Evolutionary conservation across 37 sponge, comb jelly and placozoan genomes (phyloP), one percentile per base, ranked within the genome.

Genomic region (Geodia barretti): DNA sequence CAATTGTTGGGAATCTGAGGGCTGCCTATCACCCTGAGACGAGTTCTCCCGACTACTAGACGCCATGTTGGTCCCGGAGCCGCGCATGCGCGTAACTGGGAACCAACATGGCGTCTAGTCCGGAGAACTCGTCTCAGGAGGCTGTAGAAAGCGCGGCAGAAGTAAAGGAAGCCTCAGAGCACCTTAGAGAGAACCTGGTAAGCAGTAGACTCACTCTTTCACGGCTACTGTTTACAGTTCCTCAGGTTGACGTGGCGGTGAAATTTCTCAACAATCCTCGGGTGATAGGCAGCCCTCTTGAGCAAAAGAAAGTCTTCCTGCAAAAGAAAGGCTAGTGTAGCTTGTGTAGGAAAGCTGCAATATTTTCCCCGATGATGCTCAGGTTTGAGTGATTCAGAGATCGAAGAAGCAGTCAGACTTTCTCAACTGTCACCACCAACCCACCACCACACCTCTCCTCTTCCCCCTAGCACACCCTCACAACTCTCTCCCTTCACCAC

Each of bases 351-450:
- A 30, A 58, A 24, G 59, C 29, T 7, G 19, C 36, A 14, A 58
- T 4, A 41, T 4, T 25, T 41, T 21, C 7, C 47, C 29, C 47
- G 43, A 25, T 5, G 0, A 43, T 65, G 1, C 42, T 2, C 31
- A 91, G 91, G 91, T 73, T 59, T 91, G 40, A 86, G 60, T 58
- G 83, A 85, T 38, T 86, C 65, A 21, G 87, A 91, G 41, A 77
- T 86, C 25, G 69, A 77, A 1, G 23, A 43, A 39, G 91, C 87
- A 2, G 47, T 91, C 19, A 31, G 60, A 29, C 47, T 74, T 20
- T 80, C 83, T 2, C 39, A 39, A n/a, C 36, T 54, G 60, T 19
- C 38, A 39, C 28, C 39, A 21, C 21, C 2, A 24, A 38, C 66
- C 43, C 25, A 36, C 26, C 76, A 41, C n/a, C 62, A 68, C 1